Percentiles rank a stretch among this genome's conserved stretches.
phyloP scores from a whole-genome alignment of 2,797 vertebrate genomes.

The Ctenopoma kingsleyae region DNA sequence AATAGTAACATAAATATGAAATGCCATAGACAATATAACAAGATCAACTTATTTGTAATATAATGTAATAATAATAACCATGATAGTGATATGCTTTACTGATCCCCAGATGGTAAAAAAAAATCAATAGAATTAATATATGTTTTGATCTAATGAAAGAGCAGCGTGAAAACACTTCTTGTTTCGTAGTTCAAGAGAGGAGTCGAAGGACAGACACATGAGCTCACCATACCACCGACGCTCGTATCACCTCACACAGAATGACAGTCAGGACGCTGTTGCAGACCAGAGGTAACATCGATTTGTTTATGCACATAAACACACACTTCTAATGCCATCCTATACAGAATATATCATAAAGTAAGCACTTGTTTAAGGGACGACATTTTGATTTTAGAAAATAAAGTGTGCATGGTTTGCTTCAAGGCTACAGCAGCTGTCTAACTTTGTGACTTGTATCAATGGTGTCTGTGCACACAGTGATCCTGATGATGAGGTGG shows the following conservation, averaged over 20 bases:
- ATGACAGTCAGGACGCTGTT: constrained; percentile 93
- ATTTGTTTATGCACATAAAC: background rate
- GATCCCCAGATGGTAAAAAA: too few relatives aligned
- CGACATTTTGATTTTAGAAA: background rate
- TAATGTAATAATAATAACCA: too few relatives aligned
- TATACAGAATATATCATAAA: background rate
- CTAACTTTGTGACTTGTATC: background rate
- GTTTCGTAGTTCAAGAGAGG: constrained; percentile 89
- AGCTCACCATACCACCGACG: constrained; percentile 91
- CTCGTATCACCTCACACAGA: constrained; percentile 91
- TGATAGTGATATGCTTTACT: too few relatives aligned
- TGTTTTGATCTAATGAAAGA: background rate
- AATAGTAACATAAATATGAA: too few relatives aligned
- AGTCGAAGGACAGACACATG: constrained; percentile 92
- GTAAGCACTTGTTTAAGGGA: background rate
- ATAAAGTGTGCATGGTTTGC: background rate
- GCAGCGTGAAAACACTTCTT: background rate
- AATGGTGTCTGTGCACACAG: constrained; percentile 73
- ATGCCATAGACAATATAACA: background rate
- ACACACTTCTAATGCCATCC: background rate
- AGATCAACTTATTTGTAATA: too few relatives aligned
- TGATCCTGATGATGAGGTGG: constrained; percentile 95
- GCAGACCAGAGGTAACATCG: constrained; percentile 91
- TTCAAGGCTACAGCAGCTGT: background rate
- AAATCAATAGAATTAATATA: too few relatives aligned